Percentiles rank a stretch among this genome's conserved stretches.
phyloP scores from a whole-genome alignment of 2,797 vertebrate genomes.

The Notamacropus eugenii region DNA sequence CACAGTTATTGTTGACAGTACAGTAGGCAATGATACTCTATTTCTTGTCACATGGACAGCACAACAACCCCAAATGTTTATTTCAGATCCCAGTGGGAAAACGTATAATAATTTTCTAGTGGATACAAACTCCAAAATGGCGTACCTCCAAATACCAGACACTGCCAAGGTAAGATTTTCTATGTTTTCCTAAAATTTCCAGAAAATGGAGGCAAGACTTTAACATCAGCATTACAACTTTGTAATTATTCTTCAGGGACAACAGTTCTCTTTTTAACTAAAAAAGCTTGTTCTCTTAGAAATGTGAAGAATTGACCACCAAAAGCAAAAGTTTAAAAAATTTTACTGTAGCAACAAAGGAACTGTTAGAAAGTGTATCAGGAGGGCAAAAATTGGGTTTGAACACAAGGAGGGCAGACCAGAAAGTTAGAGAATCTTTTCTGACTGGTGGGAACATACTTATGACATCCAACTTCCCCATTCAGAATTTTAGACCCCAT shows the following conservation, averaged over 20 bases:
- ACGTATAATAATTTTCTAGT: slow-evolving; percentile 71
- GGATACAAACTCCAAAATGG: slow-evolving; percentile 50
- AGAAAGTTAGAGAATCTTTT: no score
- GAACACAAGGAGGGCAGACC: no score
- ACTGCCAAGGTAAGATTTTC: slow-evolving; percentile 83
- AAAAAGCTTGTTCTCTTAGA: neutral
- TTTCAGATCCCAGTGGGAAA: slow-evolving; percentile 82
- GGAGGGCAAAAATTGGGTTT: no score
- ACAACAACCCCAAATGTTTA: slow-evolving; percentile 38
- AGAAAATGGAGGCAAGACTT: slow-evolving; percentile 26
- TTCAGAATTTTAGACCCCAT: no score
- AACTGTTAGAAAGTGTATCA: neutral
- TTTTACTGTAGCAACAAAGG: neutral
- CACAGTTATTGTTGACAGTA: slow-evolving; percentile 82
- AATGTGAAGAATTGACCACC: neutral
- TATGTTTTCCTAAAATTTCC: slow-evolving; percentile 20
- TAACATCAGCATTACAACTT: neutral
- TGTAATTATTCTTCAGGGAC: slow-evolving; percentile 25
- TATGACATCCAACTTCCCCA: no score
- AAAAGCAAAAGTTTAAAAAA: neutral
- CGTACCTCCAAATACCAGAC: slow-evolving; percentile 80
- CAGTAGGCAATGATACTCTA: slow-evolving; percentile 86
- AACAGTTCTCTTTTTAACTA: neutral
- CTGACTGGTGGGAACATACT: no score
- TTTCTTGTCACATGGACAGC: slow-evolving; percentile 83